Evolutionary conservation across 92 coral and sea anemone species (phyloP).

Genomic region (Paramuricea clavata): DNA sequence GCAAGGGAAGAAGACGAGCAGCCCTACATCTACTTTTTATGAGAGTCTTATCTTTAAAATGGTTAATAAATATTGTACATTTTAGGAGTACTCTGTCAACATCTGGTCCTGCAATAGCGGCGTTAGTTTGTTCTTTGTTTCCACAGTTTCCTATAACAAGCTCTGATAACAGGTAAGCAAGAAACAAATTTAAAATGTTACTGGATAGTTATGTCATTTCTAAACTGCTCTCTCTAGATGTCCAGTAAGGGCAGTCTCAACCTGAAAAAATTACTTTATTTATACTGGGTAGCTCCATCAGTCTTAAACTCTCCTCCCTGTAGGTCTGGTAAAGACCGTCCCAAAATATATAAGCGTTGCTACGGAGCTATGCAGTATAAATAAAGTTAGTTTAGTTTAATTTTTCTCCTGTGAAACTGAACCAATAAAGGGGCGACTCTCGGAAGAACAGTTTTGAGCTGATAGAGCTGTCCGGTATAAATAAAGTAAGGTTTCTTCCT

Average conservation of each 20-base stretch:
- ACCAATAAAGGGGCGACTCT: not conserved
- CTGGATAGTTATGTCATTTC: not conserved
- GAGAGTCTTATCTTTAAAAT: too few relatives aligned
- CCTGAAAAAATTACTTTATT: too few relatives aligned
- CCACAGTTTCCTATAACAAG: slow-evolving; percentile 97
- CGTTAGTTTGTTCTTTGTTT: slow-evolving; percentile 91
- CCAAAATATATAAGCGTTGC: too few relatives aligned
- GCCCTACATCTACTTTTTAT: not conserved
- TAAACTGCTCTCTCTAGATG: too few relatives aligned
- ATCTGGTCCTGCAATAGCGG: slow-evolving; percentile 94
- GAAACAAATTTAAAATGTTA: too few relatives aligned
- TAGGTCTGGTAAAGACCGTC: too few relatives aligned
- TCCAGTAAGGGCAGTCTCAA: too few relatives aligned
- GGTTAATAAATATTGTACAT: too few relatives aligned
- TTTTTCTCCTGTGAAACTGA: not conserved
- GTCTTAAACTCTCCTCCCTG: too few relatives aligned
- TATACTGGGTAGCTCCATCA: too few relatives aligned
- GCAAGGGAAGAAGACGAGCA: too few relatives aligned
- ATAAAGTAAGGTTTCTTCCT: not conserved
- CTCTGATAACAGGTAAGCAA: slow-evolving; percentile 97
- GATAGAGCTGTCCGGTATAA: not conserved
- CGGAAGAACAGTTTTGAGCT: not conserved
- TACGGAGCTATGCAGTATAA: too few relatives aligned
- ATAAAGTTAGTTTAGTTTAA: slow-evolving; percentile 7
- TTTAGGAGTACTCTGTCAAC: slow-evolving; percentile 85